Base-by-base conservation (phyloP, 1,140 invertebrate species). In the Drosophila pseudoobscura region DNA sequence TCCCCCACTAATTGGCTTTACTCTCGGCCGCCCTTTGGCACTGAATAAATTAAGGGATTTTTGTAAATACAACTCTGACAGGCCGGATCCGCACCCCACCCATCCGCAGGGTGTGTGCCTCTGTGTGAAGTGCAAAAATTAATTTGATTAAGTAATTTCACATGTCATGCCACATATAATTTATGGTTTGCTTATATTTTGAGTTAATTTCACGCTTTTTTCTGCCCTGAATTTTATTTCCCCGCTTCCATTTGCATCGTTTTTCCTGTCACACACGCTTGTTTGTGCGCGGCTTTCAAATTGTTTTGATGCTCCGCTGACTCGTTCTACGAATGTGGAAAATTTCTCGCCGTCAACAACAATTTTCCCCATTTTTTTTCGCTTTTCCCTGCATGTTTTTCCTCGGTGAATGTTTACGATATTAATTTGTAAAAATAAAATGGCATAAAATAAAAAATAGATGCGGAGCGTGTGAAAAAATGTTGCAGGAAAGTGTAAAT, bases 141-240 rank as follows among this genome's bases (percentile, higher is more conserved):
- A 83, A 82, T 82, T 82, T 71, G 70, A 82, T 82, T 82, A 82
- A 82, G 79, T 82, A 82, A 83, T 83, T 83, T 78, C 79, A 83
- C 79, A 80, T 82, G 79, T 83, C 79, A 83, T 75, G 56, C 61
- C 61, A 59, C 55, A 75, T 84, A 76, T 76, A 83, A 83, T 84
- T 78, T 79, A 83, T 80, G 80, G 55, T 60, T 47, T 61, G 76
- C 59, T 73, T 76, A 70, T 80, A 79, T 76, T 83, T 74, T 70
- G 54, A 83, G 75, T 79, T 83, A 79, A 83, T 84, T 84, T 84
- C 24, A 71, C 31, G 59, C 74, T 61, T 64, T 78, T 61, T 61
- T 68, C 41, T 11, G 24, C 46, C 49, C 51, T 31, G 35, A 24
- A 50, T 49, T 64, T 72, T 51, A 66, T 72, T 57, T 11, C 35